A percentile compares a stretch with the other conserved stretches of the same genome.
phyloP scores from a whole-genome alignment of 2,888 invertebrate species.

The Cheilosia variabilis region DNA sequence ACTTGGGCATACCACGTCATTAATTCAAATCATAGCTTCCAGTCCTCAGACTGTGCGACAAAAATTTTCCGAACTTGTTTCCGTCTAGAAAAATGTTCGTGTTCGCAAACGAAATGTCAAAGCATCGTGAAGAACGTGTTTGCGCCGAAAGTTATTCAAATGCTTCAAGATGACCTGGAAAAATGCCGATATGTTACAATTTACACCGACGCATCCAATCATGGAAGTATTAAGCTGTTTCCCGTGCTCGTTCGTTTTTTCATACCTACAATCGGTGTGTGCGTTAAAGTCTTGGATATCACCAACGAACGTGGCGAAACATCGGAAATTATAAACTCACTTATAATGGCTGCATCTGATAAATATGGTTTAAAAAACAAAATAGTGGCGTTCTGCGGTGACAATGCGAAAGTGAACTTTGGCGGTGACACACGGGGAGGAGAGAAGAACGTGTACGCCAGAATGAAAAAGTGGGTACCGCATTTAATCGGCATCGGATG shows the following conservation, averaged over 20 bases:
- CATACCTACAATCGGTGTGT: no score
- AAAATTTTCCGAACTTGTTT: no score
- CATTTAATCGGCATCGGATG: constrained; percentile 60
- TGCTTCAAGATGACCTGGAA: background rate
- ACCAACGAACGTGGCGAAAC: no score
- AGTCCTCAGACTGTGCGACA: background rate
- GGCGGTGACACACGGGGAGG: constrained; percentile 6
- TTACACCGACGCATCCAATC: background rate
- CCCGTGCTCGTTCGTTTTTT: no score
- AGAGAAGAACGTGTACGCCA: constrained; percentile 30
- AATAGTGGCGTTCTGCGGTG: constrained; percentile 11
- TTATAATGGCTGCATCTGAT: background rate
- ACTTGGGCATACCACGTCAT: constrained; percentile 3
- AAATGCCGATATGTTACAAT: background rate
- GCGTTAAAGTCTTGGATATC: no score
- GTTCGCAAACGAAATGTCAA: background rate
- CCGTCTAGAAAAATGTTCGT: background rate
- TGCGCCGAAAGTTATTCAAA: background rate
- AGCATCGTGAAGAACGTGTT: background rate
- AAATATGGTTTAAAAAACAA: constrained; percentile 7
- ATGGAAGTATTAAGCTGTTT: no score
- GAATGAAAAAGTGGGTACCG: constrained; percentile 37
- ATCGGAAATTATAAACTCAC: no score
- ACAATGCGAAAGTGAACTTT: constrained; percentile 17
- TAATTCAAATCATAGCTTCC: background rate